Conservation (phyloP, 2,797 vertebrate species). For the Gambelia wislizenii region DNA sequence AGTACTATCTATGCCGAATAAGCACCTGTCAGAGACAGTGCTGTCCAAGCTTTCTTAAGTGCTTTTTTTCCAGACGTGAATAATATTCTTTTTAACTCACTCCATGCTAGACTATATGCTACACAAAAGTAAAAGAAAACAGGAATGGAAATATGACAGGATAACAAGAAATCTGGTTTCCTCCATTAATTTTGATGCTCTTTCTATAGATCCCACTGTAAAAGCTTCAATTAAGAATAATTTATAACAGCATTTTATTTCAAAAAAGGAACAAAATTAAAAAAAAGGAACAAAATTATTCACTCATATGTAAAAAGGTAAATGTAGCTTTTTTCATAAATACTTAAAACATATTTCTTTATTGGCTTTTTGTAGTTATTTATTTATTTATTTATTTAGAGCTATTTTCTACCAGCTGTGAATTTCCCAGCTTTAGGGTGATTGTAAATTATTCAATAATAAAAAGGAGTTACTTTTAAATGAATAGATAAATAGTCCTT, state of each 20-base stretch:
- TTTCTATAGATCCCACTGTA: not conserved
- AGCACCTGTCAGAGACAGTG: constrained; percentile 67
- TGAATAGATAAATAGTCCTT: not conserved
- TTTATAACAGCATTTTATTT: not conserved
- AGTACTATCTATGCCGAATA: constrained; percentile 53
- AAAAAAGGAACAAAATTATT: not conserved
- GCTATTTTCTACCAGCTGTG: not conserved
- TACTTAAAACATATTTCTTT: not conserved
- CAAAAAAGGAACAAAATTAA: not conserved
- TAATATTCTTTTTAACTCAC: constrained; percentile 54
- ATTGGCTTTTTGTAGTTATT: not conserved
- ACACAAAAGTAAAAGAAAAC: not conserved
- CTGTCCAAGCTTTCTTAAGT: constrained; percentile 65
- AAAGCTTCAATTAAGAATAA: not conserved
- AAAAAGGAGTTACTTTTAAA: no score
- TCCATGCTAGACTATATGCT: constrained; percentile 45
- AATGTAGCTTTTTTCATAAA: not conserved
- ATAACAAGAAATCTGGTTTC: not conserved
- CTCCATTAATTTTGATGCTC: not conserved
- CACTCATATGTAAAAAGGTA: not conserved
- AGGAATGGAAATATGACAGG: not conserved
- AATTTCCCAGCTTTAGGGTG: not conserved
- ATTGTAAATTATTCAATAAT: not conserved
- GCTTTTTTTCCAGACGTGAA: not conserved
- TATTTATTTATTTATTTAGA: not conserved